Evolutionary conservation across 2,113 vertebrate genomes (phyloP).

Genomic region (Vombatus ursinus): DNA sequence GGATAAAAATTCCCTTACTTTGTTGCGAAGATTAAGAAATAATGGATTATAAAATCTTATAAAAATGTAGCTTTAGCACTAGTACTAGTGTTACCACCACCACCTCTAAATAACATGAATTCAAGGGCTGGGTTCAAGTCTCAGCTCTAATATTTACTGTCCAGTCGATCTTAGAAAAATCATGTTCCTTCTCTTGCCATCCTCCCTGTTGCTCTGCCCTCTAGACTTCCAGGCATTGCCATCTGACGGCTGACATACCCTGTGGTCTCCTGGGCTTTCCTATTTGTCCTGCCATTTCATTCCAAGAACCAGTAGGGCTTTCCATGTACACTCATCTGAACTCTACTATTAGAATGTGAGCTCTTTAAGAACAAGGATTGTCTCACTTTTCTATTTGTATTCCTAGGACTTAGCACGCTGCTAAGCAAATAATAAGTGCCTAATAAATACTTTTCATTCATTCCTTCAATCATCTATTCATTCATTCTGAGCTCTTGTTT

Average conservation of each 20-base stretch:
- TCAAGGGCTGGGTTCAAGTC: neutral
- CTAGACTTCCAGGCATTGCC: neutral
- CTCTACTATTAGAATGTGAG: neutral
- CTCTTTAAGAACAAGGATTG: neutral
- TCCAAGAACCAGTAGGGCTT: neutral
- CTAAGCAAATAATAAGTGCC: no score
- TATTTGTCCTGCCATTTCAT: neutral
- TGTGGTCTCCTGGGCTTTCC: neutral
- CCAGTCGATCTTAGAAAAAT: neutral
- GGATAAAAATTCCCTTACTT: neutral
- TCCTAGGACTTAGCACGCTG: no score
- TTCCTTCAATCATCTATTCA: no score
- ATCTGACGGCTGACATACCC: neutral
- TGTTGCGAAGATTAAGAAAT: neutral
- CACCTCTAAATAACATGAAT: neutral
- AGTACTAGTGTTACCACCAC: neutral
- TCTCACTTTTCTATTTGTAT: no score
- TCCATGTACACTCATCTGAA: neutral
- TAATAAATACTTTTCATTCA: no score
- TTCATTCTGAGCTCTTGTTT: neutral
- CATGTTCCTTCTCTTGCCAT: neutral
- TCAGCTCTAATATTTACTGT: neutral
- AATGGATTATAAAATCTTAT: neutral
- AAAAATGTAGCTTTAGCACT: neutral
- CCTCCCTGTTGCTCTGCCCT: neutral